Evolutionary conservation across 2,888 invertebrate genomes (phyloP).

Genomic region (Drosophila crucigera): DNA sequence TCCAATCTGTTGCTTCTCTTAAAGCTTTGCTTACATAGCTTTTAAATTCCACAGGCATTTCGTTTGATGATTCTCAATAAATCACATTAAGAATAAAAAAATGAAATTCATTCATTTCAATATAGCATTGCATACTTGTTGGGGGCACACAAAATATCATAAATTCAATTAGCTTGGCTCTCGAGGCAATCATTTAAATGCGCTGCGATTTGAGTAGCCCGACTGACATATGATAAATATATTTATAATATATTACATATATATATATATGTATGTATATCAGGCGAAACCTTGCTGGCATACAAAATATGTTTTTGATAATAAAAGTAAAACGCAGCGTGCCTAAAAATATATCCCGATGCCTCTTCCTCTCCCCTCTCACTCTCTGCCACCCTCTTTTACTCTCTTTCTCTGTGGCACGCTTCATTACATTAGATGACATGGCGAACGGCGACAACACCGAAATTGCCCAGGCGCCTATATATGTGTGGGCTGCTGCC

Average conservation of each 20-base stretch:
- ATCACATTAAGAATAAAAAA: conserved; percentile 3
- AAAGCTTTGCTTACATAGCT: neutral
- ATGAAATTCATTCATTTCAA: neutral
- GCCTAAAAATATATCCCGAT: conserved; percentile 24
- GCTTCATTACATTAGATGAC: conserved; percentile 80
- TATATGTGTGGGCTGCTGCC: conserved; percentile 33
- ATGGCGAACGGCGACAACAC: conserved; percentile 59
- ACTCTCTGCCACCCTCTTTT: neutral
- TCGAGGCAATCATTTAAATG: conserved; percentile 69
- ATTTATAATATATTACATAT: conserved; percentile 20
- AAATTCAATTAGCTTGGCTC: conserved; percentile 51
- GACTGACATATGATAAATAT: conserved; percentile 50
- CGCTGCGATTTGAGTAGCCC: conserved; percentile 57
- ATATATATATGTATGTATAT: conserved; percentile 3
- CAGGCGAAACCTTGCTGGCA: conserved; percentile 39
- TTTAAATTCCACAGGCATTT: neutral
- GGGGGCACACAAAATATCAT: conserved; percentile 9
- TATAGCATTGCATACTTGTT: conserved; percentile 21
- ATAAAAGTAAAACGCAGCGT: conserved; percentile 56
- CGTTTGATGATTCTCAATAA: conserved; percentile 4
- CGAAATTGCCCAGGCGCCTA: conserved; percentile 26
- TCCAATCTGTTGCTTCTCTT: neutral
- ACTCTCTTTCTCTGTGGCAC: conserved; percentile 19
- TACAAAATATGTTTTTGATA: conserved; percentile 57
- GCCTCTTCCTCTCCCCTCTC: conserved; percentile 2